Conservation (phyloP, 2,113 vertebrate genomes). For the Picathartes gymnocephalus region DNA sequence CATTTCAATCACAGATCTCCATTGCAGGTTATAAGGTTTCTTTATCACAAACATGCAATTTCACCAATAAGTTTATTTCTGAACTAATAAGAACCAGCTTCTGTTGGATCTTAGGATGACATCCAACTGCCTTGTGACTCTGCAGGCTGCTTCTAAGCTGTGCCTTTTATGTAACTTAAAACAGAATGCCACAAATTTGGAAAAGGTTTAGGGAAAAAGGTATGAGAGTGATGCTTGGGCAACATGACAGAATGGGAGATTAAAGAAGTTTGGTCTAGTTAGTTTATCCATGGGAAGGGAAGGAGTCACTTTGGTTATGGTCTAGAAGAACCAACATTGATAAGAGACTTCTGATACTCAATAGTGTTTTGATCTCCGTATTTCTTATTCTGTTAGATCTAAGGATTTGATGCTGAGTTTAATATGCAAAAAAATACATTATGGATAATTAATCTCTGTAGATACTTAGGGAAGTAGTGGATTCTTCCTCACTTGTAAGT, state of each 20-base stretch:
- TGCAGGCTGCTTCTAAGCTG: not conserved
- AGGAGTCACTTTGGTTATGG: not conserved
- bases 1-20: not conserved
- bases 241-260: not conserved
- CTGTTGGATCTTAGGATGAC: not conserved
- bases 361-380: not conserved
- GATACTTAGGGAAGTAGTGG: not conserved
- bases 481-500: not conserved
- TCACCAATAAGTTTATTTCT: not conserved
- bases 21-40: not conserved
- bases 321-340: not conserved
- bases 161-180: not conserved
- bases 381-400: constrained; percentile 33
- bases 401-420: not conserved
- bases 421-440: not conserved
- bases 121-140: not conserved
- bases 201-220: not conserved
- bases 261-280: not conserved
- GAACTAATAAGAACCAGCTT: not conserved
- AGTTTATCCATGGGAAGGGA: not conserved
- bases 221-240: not conserved
- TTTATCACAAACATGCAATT: not conserved
- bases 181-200: not conserved
- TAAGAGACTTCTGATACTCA: not conserved
- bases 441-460: not conserved